phyloP scores from a whole-genome alignment of 2,888 invertebrate species.

The Cataglyphis altisquamis region DNA sequence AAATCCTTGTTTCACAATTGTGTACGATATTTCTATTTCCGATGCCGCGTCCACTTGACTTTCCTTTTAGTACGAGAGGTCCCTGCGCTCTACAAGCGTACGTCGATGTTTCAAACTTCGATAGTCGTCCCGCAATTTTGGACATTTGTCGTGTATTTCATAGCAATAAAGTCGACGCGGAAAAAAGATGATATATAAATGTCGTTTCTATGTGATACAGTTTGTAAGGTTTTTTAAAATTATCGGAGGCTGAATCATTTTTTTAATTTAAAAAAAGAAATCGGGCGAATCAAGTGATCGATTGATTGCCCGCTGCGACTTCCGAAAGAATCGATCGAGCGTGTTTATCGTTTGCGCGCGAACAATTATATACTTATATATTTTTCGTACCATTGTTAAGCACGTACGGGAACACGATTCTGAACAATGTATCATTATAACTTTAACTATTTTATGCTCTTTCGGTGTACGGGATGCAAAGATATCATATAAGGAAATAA shows the following conservation, averaged over 20 bases:
- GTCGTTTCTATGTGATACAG: slow-evolving; percentile 7
- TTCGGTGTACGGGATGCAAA: slow-evolving; percentile 5
- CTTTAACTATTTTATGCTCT: slow-evolving; percentile 23
- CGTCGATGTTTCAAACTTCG: background rate
- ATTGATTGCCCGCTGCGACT: slow-evolving; percentile 25
- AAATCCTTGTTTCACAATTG: background rate
- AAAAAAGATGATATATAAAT: slow-evolving; percentile 33
- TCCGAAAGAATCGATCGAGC: slow-evolving; percentile 20
- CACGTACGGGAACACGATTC: slow-evolving; percentile 51
- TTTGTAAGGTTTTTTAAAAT: slow-evolving; percentile 32
- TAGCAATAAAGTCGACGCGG: slow-evolving; percentile 49
- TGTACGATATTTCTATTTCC: slow-evolving; percentile 40
- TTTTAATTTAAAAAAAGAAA: background rate
- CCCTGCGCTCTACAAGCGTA: slow-evolving; percentile 11
- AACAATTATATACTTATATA: slow-evolving; percentile 49
- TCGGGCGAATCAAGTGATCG: slow-evolving; percentile 18
- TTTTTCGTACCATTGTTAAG: slow-evolving; percentile 55
- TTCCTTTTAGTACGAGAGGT: slow-evolving; percentile 21
- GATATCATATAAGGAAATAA: slow-evolving; percentile 15
- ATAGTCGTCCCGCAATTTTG: slow-evolving; percentile 1
- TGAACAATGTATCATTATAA: slow-evolving; percentile 32
- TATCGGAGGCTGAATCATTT: slow-evolving; percentile 26
- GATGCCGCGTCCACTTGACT: slow-evolving; percentile 3
- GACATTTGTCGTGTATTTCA: slow-evolving; percentile 35
- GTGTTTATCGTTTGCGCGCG: slow-evolving; percentile 46